Conservation (phyloP, 2,113 vertebrate genomes). For the Gymnorhina tibicen region DNA sequence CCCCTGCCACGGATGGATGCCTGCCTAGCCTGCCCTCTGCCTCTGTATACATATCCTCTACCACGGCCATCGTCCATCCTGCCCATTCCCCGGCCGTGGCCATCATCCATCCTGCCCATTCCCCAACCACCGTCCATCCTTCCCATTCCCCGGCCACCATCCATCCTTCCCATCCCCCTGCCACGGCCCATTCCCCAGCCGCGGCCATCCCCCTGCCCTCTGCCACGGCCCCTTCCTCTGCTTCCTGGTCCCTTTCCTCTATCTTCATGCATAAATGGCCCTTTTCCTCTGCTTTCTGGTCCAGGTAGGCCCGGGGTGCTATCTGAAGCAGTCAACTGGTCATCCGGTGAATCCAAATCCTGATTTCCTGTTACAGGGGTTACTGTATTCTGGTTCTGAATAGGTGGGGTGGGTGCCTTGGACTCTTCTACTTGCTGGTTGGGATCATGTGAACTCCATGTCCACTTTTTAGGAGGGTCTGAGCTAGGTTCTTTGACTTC, state of each 20-base stretch:
- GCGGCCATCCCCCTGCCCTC: conserved; percentile 65
- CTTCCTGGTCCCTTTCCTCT: conserved; percentile 60
- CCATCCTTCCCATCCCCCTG: conserved; percentile 62
- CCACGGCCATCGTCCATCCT: conserved; percentile 69
- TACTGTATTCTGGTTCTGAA: conserved; percentile 42
- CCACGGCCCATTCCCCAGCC: conserved; percentile 69
- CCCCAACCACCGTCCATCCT: conserved; percentile 68
- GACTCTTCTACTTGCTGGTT: conserved; percentile 69
- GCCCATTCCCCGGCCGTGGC: conserved; percentile 56
- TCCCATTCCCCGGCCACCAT: conserved; percentile 42
- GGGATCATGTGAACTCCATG: conserved; percentile 72
- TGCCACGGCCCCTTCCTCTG: conserved; percentile 71
- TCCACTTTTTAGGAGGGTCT: conserved; percentile 72
- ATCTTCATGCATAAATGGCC: conserved; percentile 62
- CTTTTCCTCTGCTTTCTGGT: conserved; percentile 61
- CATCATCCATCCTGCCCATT: conserved; percentile 69
- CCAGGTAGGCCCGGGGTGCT: conserved; percentile 50
- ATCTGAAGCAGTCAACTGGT: conserved; percentile 63
- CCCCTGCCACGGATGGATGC: conserved; percentile 62
- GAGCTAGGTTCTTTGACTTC: conserved; percentile 66
- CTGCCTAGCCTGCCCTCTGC: conserved; percentile 64
- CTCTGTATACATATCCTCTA: conserved; percentile 69
- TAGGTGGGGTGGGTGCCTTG: conserved; percentile 61
- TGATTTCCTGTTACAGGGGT: conserved; percentile 54
- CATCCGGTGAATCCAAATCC: conserved; percentile 63